These are phyloP conservation scores for Sebastes iracundus DNA, from an alignment of 2,797 vertebrate species.

Conservation along the genomic window DNA sequence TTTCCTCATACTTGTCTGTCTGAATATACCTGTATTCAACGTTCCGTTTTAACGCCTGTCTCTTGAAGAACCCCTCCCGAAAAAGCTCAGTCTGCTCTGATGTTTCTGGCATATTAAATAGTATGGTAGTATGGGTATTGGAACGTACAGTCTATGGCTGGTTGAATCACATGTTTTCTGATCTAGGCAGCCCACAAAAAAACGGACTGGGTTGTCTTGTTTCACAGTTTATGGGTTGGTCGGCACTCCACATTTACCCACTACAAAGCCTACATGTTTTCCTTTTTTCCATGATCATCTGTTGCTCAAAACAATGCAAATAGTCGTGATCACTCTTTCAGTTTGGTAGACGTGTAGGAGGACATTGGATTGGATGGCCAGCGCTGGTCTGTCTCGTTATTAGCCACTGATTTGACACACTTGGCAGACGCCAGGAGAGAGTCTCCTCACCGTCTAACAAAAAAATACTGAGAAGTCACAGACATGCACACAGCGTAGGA, in stretches of 20 bases:
- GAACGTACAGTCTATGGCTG: too few relatives aligned
- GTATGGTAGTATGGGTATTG: too few relatives aligned
- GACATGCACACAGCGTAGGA: background rate
- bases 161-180: too few relatives aligned
- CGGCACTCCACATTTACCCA: background rate
- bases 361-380: background rate
- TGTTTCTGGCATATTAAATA: too few relatives aligned
- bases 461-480: background rate
- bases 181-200: too few relatives aligned
- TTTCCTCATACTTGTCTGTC: too few relatives aligned
- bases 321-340: background rate
- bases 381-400: conserved; percentile 1
- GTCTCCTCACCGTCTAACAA: background rate
- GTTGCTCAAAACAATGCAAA: background rate
- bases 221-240: too few relatives aligned
- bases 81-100: too few relatives aligned
- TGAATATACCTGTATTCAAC: too few relatives aligned
- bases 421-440: background rate
- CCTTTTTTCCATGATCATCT: background rate
- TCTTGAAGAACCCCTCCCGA: too few relatives aligned
- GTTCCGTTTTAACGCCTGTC: too few relatives aligned
- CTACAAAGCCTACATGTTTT: background rate
- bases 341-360: background rate
- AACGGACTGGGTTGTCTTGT: too few relatives aligned
- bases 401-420: background rate